Evolutionary conservation across 2,888 invertebrate species (phyloP).

Genomic region (Leuctra nigra): DNA sequence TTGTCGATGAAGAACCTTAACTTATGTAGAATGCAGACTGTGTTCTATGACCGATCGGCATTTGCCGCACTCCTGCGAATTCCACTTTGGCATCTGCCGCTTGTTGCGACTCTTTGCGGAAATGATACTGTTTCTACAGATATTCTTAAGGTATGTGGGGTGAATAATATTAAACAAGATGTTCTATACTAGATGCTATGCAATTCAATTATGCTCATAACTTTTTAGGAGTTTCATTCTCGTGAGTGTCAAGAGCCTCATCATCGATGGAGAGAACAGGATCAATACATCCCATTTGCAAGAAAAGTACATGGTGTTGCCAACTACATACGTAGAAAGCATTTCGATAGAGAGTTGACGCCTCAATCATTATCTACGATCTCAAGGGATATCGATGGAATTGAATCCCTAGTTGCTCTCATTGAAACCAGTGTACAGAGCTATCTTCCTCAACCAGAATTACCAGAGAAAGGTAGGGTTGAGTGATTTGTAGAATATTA

Average conservation of each 20-base stretch:
- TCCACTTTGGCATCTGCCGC: constrained; percentile 32
- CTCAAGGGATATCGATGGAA: constrained; percentile 19
- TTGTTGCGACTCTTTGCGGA: constrained; percentile 35
- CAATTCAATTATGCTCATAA: too few relatives aligned
- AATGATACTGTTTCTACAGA: constrained; percentile 31
- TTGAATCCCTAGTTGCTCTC: constrained; percentile 11
- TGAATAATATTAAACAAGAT: too few relatives aligned
- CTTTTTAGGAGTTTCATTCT: neutral
- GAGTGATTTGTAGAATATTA: too few relatives aligned
- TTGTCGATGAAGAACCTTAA: constrained; percentile 34
- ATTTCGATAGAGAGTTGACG: constrained; percentile 10
- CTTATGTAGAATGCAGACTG: constrained; percentile 33
- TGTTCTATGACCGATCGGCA: constrained; percentile 33
- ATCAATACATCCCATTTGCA: constrained; percentile 10
- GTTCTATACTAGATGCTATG: too few relatives aligned
- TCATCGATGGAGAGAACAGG: neutral
- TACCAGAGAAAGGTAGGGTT: neutral
- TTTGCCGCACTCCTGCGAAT: constrained; percentile 32
- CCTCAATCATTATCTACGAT: constrained; percentile 20
- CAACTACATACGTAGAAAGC: constrained; percentile 17
- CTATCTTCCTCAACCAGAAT: constrained; percentile 15
- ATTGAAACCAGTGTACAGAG: constrained; percentile 23
- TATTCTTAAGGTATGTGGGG: constrained; percentile 30
- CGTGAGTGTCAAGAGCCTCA: neutral
- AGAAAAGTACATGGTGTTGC: constrained; percentile 19